Conservation (phyloP, 2,888 invertebrate genomes). For the Aethes cnicana region DNA sequence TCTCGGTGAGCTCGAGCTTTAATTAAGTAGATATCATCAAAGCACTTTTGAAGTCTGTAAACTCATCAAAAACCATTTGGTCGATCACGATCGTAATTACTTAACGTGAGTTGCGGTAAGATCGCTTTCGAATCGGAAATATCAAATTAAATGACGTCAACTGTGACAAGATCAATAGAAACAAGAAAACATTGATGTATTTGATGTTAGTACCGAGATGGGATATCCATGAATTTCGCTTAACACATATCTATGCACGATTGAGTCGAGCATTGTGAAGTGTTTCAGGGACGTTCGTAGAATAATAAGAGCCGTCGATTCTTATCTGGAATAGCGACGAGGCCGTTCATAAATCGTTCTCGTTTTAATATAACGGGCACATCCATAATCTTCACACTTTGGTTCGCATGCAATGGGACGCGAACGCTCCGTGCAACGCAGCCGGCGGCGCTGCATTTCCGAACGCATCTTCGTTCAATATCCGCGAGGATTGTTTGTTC, state of each 20-base stretch:
- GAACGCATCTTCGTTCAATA: conserved; percentile 80
- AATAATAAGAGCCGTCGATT: background rate
- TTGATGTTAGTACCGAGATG: too few species aligned
- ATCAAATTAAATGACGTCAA: background rate
- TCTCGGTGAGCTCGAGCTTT: conserved; percentile 10
- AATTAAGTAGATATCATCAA: conserved; percentile 15
- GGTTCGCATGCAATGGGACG: conserved; percentile 63
- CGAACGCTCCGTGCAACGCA: conserved; percentile 64
- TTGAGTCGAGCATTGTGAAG: too few species aligned
- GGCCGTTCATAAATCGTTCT: conserved; percentile 35
- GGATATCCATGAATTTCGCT: too few species aligned
- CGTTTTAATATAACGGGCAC: conserved; percentile 29
- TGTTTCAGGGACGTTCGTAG: too few species aligned
- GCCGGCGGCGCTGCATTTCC: conserved; percentile 71
- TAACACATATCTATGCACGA: too few species aligned
- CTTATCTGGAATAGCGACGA: conserved; percentile 52
- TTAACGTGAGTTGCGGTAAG: conserved; percentile 1
- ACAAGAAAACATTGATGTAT: background rate
- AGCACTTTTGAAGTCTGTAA: conserved; percentile 13
- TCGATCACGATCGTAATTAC: conserved; percentile 11
- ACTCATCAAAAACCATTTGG: conserved; percentile 17
- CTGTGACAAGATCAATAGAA: background rate
- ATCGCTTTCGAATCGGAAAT: background rate
- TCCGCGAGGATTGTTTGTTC: conserved; percentile 78
- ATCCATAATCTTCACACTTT: conserved; percentile 67